A percentile compares a stretch with the other conserved stretches of the same genome.
Evolutionary conservation across 2,113 vertebrate genomes (phyloP).

Genomic region (Gymnobelideus leadbeateri): DNA sequence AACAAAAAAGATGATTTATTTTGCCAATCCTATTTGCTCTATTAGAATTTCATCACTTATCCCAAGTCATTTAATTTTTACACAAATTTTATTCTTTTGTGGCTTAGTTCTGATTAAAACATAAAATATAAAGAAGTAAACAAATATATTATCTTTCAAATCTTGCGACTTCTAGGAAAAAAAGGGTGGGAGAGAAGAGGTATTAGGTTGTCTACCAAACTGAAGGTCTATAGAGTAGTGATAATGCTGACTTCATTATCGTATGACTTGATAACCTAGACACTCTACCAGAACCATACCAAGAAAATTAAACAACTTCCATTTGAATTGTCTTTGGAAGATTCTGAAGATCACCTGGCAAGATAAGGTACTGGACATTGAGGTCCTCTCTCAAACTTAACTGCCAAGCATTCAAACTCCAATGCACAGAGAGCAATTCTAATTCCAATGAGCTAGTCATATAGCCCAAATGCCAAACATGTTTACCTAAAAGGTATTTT

Average conservation of each 20-base stretch:
- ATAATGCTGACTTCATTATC: neutral
- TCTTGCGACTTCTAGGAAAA: neutral
- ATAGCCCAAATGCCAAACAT: neutral
- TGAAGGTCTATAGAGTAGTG: neutral
- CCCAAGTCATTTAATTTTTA: slow-evolving; percentile 28
- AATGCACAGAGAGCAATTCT: neutral
- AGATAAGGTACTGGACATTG: neutral
- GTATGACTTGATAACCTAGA: neutral
- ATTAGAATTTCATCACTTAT: slow-evolving; percentile 42
- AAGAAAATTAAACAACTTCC: neutral
- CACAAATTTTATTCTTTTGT: slow-evolving; percentile 2
- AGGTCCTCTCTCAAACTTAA: neutral
- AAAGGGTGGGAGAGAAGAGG: neutral
- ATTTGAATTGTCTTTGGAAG: neutral
- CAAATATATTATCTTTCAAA: slow-evolving; percentile 1
- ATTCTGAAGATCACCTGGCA: neutral
- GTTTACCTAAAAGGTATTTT: neutral
- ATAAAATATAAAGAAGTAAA: slow-evolving; percentile 30
- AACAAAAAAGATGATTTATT: neutral
- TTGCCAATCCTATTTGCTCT: neutral
- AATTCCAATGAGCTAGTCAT: neutral
- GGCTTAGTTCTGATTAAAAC: slow-evolving; percentile 3
- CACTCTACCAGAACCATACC: neutral
- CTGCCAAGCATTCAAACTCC: neutral
- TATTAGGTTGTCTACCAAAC: neutral